Conservation (phyloP, 92 coral and sea anemone species). For the Parazoanthus atlanticus region DNA sequence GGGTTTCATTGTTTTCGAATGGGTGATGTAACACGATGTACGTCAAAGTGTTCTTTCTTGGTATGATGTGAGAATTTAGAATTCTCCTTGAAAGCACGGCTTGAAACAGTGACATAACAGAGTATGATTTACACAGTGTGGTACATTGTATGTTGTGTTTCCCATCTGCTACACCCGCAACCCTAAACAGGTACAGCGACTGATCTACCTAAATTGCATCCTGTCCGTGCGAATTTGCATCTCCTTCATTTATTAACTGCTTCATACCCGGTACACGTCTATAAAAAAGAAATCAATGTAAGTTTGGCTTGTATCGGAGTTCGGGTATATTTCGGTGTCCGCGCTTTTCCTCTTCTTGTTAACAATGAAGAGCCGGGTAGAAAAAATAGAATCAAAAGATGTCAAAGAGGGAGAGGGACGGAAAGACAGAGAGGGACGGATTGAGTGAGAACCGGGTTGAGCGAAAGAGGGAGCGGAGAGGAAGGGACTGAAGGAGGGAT, state of each 20-base stretch:
- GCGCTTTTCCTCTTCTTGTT: too few relatives aligned
- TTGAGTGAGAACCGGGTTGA: too few relatives aligned
- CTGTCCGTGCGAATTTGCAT: not conserved
- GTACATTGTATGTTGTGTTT: not conserved
- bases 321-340: too few relatives aligned
- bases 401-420: not conserved
- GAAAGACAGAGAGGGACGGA: not conserved
- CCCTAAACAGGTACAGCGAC: not conserved
- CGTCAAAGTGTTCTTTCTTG: too few relatives aligned
- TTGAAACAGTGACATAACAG: not conserved
- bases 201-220: conserved; percentile 11
- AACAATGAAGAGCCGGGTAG: too few relatives aligned
- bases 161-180: not conserved
- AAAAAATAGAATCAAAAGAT: too few relatives aligned
- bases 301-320: not conserved
- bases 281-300: not conserved
- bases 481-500: not conserved
- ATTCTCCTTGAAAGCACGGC: too few relatives aligned
- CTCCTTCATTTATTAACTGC: conserved; percentile 19
- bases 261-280: not conserved
- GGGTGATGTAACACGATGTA: too few relatives aligned
- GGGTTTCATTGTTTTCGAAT: too few relatives aligned
- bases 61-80: too few relatives aligned
- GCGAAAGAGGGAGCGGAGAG: not conserved
- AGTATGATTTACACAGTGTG: not conserved